A percentile compares a stretch with the other conserved stretches of the same genome.
These are phyloP conservation scores for Benitochromis conjunctus DNA, from an alignment of 2,113 vertebrate species.

Conservation along the genomic window DNA sequence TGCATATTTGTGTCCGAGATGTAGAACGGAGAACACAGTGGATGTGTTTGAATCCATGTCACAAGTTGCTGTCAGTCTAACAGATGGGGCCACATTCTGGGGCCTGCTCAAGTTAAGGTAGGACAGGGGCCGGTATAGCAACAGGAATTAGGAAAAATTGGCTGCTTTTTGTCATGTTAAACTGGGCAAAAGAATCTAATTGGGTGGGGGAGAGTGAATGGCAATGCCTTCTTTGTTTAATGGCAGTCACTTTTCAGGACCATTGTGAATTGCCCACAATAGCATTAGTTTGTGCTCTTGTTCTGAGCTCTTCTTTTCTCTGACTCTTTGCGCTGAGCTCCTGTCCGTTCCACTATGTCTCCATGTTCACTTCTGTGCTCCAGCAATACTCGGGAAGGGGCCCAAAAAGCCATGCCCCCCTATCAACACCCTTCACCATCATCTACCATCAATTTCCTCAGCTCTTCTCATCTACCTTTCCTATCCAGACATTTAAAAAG, in stretches of 20 bases:
- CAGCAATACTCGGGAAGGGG: conserved; percentile 43
- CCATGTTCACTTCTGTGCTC: conserved; percentile 73
- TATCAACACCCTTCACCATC: conserved; percentile 43
- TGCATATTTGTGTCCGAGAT: conserved; percentile 34
- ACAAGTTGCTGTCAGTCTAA: conserved; percentile 70
- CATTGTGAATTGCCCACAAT: conserved; percentile 81
- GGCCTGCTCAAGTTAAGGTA: conserved; percentile 61
- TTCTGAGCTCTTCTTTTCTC: conserved; percentile 72
- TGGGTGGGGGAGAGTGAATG: conserved; percentile 66
- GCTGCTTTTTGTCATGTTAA: conserved; percentile 79
- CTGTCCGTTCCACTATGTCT: conserved; percentile 83
- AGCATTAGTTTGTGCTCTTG: conserved; percentile 80
- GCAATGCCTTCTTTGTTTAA: conserved; percentile 76
- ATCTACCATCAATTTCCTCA: conserved; percentile 5
- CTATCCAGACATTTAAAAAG: conserved; percentile 37
- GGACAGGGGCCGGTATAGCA: conserved; percentile 59
- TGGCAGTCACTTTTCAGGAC: conserved; percentile 79
- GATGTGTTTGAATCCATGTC: conserved; percentile 66
- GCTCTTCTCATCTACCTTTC: conserved; percentile 2
- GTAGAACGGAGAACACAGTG: conserved; percentile 45
- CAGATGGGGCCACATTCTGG: conserved; percentile 40
- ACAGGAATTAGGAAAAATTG: conserved; percentile 68
- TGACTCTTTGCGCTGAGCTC: conserved; percentile 74
- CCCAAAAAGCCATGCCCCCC: conserved; percentile 47
- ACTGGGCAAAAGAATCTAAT: conserved; percentile 74